Evolutionary conservation across 2,113 vertebrate species (phyloP).

Genomic region (Tetrao urogallus): DNA sequence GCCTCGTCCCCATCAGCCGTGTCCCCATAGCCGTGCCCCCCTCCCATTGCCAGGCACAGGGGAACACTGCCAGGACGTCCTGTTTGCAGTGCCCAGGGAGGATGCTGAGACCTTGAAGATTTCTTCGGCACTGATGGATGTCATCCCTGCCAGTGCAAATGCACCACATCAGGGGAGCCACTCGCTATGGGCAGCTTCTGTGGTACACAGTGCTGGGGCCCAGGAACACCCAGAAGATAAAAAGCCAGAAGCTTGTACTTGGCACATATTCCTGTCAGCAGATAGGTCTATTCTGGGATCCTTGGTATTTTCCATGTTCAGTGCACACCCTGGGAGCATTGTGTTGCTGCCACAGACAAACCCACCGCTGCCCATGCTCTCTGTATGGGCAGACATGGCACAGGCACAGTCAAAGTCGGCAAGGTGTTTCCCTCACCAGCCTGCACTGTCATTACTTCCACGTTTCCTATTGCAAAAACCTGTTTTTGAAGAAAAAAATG

Average conservation of each 20-base stretch:
- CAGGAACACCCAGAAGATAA: neutral
- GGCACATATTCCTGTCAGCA: neutral
- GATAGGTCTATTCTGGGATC: neutral
- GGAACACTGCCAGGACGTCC: neutral
- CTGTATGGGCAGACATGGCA: accelerated
- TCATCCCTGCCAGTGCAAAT: neutral
- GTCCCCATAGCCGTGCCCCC: neutral
- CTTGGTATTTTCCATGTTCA: neutral
- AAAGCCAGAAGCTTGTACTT: neutral
- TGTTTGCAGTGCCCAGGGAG: neutral
- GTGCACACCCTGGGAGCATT: neutral
- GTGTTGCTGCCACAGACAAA: neutral
- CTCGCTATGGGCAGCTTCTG: neutral
- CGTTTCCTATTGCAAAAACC: neutral
- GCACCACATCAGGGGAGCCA: neutral
- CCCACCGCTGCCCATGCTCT: neutral
- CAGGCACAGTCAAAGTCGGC: neutral
- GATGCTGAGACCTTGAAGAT: neutral
- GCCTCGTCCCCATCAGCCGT: neutral
- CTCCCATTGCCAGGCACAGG: accelerated
- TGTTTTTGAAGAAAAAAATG: neutral
- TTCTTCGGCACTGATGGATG: neutral
- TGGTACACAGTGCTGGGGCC: neutral
- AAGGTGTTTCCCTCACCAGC: neutral
- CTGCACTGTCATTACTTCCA: neutral